Evolutionary conservation across 2,797 vertebrate genomes (phyloP).

Genomic region (Cossypha caffra): DNA sequence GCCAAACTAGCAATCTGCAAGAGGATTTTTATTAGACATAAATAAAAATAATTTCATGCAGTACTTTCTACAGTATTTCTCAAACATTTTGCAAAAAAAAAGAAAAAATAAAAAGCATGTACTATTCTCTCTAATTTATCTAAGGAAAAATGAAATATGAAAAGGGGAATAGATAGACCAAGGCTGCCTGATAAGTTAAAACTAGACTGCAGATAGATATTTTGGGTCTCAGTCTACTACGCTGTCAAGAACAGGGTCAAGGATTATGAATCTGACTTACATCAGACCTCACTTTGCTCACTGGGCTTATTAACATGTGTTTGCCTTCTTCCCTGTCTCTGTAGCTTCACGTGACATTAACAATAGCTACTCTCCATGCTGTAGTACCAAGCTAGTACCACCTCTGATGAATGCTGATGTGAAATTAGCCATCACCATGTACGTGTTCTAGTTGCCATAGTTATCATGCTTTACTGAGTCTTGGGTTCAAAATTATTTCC

Average conservation of each 20-base stretch:
- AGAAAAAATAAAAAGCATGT: background rate
- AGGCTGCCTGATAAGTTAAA: background rate
- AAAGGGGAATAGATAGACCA: background rate
- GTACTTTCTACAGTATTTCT: background rate
- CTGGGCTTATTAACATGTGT: background rate
- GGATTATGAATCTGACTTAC: background rate
- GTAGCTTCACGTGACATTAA: background rate
- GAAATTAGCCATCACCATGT: background rate
- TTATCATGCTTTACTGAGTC: slow-evolving; percentile 56
- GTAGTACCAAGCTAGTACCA: background rate
- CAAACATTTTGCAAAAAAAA: background rate
- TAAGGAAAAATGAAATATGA: background rate
- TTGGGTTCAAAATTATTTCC: slow-evolving; percentile 68
- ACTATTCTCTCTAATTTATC: background rate
- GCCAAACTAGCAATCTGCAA: background rate
- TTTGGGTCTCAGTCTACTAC: background rate
- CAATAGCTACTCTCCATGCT: background rate
- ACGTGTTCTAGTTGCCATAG: slow-evolving; percentile 25
- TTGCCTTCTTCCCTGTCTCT: background rate
- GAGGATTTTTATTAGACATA: background rate
- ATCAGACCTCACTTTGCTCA: background rate
- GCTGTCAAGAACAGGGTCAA: background rate
- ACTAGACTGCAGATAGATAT: background rate
- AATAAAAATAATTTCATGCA: background rate
- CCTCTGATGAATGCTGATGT: background rate